Conservation (phyloP, 2,888 invertebrate species). For the Hydrotaea cyrtoneurina region DNA sequence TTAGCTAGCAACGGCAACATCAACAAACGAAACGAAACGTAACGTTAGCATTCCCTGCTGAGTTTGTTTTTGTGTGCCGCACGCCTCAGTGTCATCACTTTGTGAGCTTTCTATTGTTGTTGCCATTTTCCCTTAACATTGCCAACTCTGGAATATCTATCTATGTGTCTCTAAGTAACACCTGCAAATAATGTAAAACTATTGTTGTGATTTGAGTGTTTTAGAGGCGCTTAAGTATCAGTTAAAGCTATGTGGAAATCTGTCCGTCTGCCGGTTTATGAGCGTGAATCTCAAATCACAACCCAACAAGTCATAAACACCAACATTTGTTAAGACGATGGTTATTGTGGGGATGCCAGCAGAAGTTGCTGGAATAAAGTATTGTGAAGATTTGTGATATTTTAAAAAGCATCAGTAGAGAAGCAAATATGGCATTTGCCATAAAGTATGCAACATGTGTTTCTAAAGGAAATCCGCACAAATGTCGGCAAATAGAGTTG, state of each 20-base stretch:
- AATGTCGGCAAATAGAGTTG: background rate
- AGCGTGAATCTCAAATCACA: conserved; percentile 44
- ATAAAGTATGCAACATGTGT: conserved; percentile 33
- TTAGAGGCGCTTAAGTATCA: conserved; percentile 47
- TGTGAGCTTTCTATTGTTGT: background rate
- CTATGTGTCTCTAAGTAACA: conserved; percentile 54
- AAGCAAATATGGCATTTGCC: background rate
- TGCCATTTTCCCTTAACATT: background rate
- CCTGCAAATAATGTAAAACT: conserved; percentile 60
- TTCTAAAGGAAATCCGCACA: background rate
- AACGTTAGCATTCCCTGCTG: background rate
- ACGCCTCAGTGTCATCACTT: conserved; percentile 14
- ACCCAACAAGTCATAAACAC: conserved; percentile 50
- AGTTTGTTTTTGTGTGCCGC: conserved; percentile 10
- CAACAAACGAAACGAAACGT: too few relatives aligned
- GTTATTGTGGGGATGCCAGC: background rate
- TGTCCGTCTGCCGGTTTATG: background rate
- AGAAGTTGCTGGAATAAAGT: background rate
- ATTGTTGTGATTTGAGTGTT: conserved; percentile 53
- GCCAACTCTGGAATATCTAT: background rate
- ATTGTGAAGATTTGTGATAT: conserved; percentile 25
- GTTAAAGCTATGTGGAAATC: conserved; percentile 37
- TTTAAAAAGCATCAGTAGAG: background rate
- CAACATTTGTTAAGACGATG: conserved; percentile 46
- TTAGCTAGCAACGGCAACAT: too few relatives aligned